Evolutionary conservation across 1,140 invertebrate genomes (phyloP).

Genomic region (Belonocnema kinseyi): DNA sequence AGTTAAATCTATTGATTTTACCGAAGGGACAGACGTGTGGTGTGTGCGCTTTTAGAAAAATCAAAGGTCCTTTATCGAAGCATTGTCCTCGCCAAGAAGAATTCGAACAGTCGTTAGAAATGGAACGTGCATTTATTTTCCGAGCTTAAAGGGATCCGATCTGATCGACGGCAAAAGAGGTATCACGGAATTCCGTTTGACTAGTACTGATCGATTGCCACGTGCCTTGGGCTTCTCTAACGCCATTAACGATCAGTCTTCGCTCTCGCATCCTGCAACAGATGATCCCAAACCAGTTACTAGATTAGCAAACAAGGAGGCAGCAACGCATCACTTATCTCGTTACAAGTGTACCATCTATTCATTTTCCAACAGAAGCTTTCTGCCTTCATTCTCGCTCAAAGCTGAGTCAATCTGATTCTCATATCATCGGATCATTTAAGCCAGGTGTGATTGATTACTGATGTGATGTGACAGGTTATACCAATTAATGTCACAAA

Average conservation of each 20-base stretch:
- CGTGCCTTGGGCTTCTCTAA: slow-evolving; percentile 46
- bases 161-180: slow-evolving; percentile 9
- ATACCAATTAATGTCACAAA: too few species aligned
- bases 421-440: background rate
- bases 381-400: slow-evolving; percentile 53
- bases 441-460: too few species aligned
- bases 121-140: slow-evolving; percentile 29
- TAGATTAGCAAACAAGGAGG: slow-evolving; percentile 65
- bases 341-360: slow-evolving; percentile 60
- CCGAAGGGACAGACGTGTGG: background rate
- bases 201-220: slow-evolving; percentile 58
- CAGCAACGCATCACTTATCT: slow-evolving; percentile 60
- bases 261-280: slow-evolving; percentile 62
- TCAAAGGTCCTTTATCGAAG: background rate
- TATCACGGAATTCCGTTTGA: slow-evolving; percentile 54
- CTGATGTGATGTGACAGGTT: too few species aligned
- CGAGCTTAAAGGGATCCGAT: background rate
- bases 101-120: background rate
- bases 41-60: background rate
- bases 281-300: slow-evolving; percentile 59
- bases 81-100: background rate
- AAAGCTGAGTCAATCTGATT: background rate
- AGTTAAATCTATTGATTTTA: background rate
- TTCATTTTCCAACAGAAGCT: slow-evolving; percentile 52
- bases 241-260: slow-evolving; percentile 66